Evolutionary conservation across 2,113 vertebrate species (phyloP), one percentile per base, ranked within the genome.

Genomic region (Rana temporaria): DNA sequence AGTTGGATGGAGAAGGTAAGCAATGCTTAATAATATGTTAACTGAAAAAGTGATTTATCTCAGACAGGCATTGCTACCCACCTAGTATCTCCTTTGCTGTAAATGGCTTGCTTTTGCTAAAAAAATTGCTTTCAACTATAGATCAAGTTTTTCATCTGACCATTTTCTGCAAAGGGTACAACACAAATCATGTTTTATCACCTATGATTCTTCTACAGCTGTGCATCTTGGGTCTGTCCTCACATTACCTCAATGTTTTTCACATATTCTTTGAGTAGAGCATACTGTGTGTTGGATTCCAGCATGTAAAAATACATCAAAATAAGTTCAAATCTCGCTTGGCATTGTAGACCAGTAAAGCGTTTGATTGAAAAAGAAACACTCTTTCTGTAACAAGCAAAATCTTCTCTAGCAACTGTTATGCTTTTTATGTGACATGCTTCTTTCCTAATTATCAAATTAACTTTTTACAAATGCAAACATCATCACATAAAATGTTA

Each of bases 371-470:
- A 55, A 71, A 12, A 15, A 30, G 15, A 11, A 8, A 30, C 1
- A 15, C 4, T 22, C 26, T 26, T 71, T 26, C 68, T 71, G n/a
- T 55, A 30, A 55, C 20, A 17, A 71, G 52, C 20, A 30, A 12
- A 30, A 72, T 18, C 9, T 9, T 56, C 24, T 19, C 20, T 14
- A 17, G n/a, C 22, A 72, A 57, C 56, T 8, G 48, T 71, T 55
- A 16, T 24, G 20, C 42, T 68, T 42, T 56, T 72, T 56, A 56
- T 53, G 24, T 18, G 68, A 55, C 48, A 26, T n/a, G 38, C n/a
- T n/a, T 18, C n/a, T 38, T 42, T 71, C 14, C 68, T 26, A 16
- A 55, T 71, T 71, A 55, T 16, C 48, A 71, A 71, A 71, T 55
- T 53, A 71, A 20, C 68, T 55, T 34, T 18, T 55, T 71, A 26